Conservation (phyloP, 2,797 vertebrate species). For the Acipenser ruthenus region DNA sequence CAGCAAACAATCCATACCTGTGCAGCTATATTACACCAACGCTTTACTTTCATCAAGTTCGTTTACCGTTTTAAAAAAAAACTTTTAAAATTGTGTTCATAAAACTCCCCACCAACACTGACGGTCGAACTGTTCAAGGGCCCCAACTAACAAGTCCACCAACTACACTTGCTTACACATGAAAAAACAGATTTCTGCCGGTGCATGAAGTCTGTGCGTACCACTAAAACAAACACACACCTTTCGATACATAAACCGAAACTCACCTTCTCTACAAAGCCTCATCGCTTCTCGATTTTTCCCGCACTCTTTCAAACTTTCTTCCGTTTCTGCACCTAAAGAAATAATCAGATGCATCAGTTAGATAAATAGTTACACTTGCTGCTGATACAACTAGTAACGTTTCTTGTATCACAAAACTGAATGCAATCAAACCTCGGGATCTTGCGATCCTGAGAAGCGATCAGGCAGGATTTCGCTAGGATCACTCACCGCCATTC, state of each 20-base stretch:
- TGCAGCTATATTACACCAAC: no score
- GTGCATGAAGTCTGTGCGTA: conserved; percentile 35
- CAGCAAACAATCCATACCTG: conserved; percentile 9
- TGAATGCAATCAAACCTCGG: conserved; percentile 61
- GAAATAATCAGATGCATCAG: conserved; percentile 40
- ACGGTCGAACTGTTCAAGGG: not conserved
- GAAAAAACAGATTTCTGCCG: conserved; percentile 20
- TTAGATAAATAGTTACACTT: conserved; percentile 68
- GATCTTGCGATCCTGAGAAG: conserved; percentile 38
- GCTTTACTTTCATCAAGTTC: not conserved
- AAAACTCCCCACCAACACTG: not conserved
- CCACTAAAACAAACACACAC: conserved; percentile 49
- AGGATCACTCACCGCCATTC: conserved; percentile 80
- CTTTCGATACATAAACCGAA: conserved; percentile 36
- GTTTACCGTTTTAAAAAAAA: not conserved
- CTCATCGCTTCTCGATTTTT: conserved; percentile 96
- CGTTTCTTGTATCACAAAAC: conserved; percentile 62
- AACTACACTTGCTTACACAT: conserved; percentile 26
- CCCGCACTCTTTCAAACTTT: conserved; percentile 97
- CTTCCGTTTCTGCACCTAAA: conserved; percentile 84
- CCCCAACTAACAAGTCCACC: conserved; percentile 6
- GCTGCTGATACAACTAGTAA: conserved; percentile 55
- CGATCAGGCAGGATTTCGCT: conserved; percentile 34
- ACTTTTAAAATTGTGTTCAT: no score
- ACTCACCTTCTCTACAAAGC: conserved; percentile 96